Conservation (phyloP, 2,888 invertebrate species). For the Linnaemya tessellans region DNA sequence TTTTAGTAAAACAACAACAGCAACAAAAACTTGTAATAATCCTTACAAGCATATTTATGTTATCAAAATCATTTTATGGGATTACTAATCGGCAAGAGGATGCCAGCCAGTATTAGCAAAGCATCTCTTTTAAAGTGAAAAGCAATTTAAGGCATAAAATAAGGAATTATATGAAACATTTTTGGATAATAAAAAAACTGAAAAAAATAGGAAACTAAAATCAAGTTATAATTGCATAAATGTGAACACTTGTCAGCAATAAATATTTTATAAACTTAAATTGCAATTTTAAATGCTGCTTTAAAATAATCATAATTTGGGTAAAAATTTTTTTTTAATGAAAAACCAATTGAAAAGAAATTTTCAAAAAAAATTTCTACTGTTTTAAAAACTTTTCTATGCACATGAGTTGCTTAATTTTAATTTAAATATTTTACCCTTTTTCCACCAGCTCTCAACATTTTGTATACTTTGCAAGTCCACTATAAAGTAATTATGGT, state of each 20-base stretch:
- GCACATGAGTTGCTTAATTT: slow-evolving; percentile 60
- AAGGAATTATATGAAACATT: not conserved
- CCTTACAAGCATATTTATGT: slow-evolving; percentile 56
- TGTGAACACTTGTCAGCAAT: not conserved
- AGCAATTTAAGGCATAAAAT: not conserved
- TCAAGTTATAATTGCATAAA: not conserved
- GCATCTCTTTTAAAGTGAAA: not conserved
- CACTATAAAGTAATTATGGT: slow-evolving; percentile 65
- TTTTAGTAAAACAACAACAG: not conserved
- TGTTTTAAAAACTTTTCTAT: slow-evolving; percentile 31
- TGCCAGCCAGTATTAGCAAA: not conserved
- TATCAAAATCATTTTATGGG: slow-evolving; percentile 53
- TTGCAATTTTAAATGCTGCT: too few species aligned
- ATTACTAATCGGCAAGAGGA: slow-evolving; percentile 28
- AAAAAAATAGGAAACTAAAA: not conserved
- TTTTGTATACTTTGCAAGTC: slow-evolving; percentile 42
- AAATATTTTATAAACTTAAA: too few species aligned
- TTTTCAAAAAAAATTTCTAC: not conserved
- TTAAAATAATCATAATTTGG: not conserved
- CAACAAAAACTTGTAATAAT: slow-evolving; percentile 24
- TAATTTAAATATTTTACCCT: slow-evolving; percentile 53
- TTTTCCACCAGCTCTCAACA: slow-evolving; percentile 3
- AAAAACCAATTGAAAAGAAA: not conserved
- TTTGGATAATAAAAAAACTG: not conserved
- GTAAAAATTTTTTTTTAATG: not conserved